These are phyloP conservation scores for Albula goreensis DNA, from an alignment of 2,113 vertebrate species.

Conservation along the genomic window DNA sequence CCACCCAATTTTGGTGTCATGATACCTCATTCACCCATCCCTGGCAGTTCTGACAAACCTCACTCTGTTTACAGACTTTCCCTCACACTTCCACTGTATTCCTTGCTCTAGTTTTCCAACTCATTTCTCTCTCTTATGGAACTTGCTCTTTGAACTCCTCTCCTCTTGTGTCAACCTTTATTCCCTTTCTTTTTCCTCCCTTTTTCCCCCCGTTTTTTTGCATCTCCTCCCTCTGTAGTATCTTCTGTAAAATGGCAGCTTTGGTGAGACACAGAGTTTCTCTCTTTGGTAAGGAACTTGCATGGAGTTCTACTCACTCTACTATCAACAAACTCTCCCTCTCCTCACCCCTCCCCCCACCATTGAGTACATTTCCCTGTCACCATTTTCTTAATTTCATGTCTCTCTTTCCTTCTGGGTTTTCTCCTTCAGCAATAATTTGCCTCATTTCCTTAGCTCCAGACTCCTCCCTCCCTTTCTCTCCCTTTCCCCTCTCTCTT, in stretches of 20 bases:
- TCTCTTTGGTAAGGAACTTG: constrained; percentile 84
- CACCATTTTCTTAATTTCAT: not conserved
- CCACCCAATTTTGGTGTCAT: too few relatives aligned
- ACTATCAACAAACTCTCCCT: not conserved
- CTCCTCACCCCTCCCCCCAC: not conserved
- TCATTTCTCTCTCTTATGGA: not conserved
- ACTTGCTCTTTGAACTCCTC: not conserved
- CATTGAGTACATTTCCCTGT: not conserved
- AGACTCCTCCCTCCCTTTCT: too few relatives aligned
- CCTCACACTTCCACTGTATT: not conserved
- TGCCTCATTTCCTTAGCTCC: not conserved
- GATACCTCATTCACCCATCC: not conserved
- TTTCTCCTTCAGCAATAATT: too few relatives aligned
- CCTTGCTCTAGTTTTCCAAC: not conserved
- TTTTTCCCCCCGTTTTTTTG: constrained; percentile 9
- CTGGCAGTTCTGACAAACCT: too few relatives aligned
- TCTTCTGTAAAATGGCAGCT: constrained; percentile 93
- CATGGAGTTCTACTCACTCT: constrained; percentile 17
- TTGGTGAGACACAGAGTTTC: constrained; percentile 91
- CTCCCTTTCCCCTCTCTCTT: not conserved
- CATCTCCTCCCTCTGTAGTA: constrained; percentile 63
- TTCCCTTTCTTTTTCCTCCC: constrained; percentile 24
- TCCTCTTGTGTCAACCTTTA: constrained; percentile 18
- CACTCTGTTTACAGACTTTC: not conserved
- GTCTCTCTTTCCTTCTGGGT: not conserved